Evolutionary conservation across 1,140 invertebrate genomes (phyloP), one percentile per base, ranked within the genome.

Genomic region (Ruditapes philippinarum): DNA sequence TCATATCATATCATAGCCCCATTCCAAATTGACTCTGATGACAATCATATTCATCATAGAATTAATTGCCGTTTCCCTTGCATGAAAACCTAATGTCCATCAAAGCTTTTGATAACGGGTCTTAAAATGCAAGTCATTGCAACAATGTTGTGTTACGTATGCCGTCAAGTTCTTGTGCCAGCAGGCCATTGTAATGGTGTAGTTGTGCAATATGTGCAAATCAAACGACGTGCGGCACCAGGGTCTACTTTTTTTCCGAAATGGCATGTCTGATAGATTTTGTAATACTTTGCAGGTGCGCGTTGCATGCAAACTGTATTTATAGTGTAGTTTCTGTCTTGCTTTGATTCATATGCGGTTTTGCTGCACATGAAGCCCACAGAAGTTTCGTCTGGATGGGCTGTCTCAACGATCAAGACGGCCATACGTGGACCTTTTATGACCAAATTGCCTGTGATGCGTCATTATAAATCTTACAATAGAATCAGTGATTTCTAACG

Each of bases 241-340:
- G 36, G 57, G 40, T 83, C 51, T 51, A 70, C 22, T 25, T 62
- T 51, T 68, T 70, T 42, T 31, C 81, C 25, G 62, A 45, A 62
- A 62, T 12, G 38, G 36, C 33, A 49, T 49, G 60, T 51, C 31
- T 83, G 54, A 83, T 65, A 83, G 40, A 25, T 65, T 70, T 28
- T 25, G 81, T 65, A 83, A 62, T 83, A 38, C 31, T 22, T 42
- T 88, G 85, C 85, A 88, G 85, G 85, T 88, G 85, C 73, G 74
- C 40, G 22, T 88, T 65, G 57, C 60, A 88, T 79, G 74, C 74
- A 88, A 17, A 88, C 74, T 45, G 25, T 80, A 54, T 25, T 79
- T 45, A 45, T 38, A 62, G 49, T 65, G 38, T 31, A 73, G n/a
- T 79, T 79, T 49, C 70, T 54, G 76, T 54, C 42, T 38, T 49